Evolutionary conservation across 2,797 vertebrate genomes (phyloP).

Genomic region (Alcedo atthis): DNA sequence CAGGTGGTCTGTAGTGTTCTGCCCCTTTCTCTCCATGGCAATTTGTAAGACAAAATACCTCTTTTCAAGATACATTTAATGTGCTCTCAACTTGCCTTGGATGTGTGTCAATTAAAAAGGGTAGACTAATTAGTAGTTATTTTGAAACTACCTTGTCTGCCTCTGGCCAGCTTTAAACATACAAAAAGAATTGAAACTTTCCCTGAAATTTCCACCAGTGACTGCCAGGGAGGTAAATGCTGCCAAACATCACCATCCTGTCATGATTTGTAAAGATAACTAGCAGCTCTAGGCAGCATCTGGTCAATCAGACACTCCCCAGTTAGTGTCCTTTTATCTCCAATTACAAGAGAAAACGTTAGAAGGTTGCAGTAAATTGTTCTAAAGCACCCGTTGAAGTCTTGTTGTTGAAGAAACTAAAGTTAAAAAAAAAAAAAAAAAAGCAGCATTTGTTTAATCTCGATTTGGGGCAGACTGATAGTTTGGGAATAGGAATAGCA

Average conservation of each 20-base stretch:
- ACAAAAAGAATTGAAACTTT: not conserved
- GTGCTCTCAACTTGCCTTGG: not conserved
- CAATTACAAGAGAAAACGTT: not conserved
- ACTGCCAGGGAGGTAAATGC: not conserved
- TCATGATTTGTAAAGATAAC: not conserved
- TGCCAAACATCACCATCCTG: not conserved
- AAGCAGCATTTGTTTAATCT: not conserved
- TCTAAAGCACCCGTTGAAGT: not conserved
- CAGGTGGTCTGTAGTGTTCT: not conserved
- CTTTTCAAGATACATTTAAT: not conserved
- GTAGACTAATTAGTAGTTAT: not conserved
- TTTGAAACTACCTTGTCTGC: not conserved
- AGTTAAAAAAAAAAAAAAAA: not conserved
- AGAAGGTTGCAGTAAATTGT: not conserved
- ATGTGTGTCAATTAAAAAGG: not conserved
- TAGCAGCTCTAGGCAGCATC: not conserved
- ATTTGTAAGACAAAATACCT: not conserved
- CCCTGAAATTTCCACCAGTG: not conserved
- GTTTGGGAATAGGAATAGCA: not conserved
- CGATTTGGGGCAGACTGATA: not conserved
- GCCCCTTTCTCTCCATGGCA: not conserved
- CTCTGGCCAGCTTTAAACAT: not conserved
- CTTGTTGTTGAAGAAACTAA: not conserved
- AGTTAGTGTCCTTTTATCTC: not conserved
- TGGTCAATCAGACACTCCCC: not conserved